Base-by-base conservation (phyloP, 2,113 vertebrate genomes). In the Percina caprodes region DNA sequence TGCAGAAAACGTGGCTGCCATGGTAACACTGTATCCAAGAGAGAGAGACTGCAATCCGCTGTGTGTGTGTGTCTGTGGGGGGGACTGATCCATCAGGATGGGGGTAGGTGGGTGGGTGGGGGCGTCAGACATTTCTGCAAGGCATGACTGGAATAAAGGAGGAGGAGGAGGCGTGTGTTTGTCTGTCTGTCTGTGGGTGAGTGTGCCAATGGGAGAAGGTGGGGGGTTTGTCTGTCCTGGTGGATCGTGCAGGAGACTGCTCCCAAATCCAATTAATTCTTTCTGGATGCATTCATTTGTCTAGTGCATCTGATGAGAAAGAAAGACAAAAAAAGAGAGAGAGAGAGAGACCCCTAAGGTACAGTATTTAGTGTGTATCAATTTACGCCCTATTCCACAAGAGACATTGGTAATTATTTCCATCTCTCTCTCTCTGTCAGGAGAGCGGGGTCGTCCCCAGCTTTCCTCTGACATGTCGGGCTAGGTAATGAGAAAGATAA, bases 231-330 rank as follows among this genome's bases (percentile, higher is more conserved):
- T 88, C 82, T 93, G 88, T 93, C 89, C 88, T 92, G 83, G 88
- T 92, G 91, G 92, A 91, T 90, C 70, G 84, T 91, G 90, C 92
- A 83, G 85, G 90, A 91, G 90, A 89, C 88, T 89, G 88, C 88
- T 93, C 89, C 92, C 92, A 94, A 94, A 95, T 93, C 91, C 93
- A 95, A 94, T 94, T 94, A 92, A 95, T 94, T 95, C 92, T 88
- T 92, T 87, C 90, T 94, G 90, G 91, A 93, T 92, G 92, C 92
- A 82, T 93, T 94, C 91, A 91, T 94, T 93, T 92, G 88, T 94
- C 87, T 92, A 10, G 69, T 89, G 90, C 91, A 87, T 86, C 85
- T 89, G 89, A 92, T 45, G 73, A 91, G 85, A 60, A 74, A 42
- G 65, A 78, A 65, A 84, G 74, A 33, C 8, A 33, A 33, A 56